Evolutionary conservation across 2,888 invertebrate species (phyloP).

Genomic region (Eupeodes latifasciatus): DNA sequence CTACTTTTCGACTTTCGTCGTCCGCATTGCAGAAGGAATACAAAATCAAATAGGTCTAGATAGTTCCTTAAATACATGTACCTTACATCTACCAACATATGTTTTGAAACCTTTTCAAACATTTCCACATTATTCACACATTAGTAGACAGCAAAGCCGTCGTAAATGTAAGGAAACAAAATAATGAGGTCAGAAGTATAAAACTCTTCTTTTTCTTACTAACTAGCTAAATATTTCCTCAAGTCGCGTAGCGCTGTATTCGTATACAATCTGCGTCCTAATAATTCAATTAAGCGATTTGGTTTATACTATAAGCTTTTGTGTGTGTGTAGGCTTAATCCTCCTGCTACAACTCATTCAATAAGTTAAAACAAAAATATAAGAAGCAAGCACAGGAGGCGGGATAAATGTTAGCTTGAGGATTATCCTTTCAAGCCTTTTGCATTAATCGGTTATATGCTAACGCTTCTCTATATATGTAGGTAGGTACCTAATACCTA

Average conservation of each 20-base stretch:
- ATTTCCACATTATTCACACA: slow-evolving; percentile 29
- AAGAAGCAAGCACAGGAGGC: neutral
- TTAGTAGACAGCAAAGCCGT: neutral
- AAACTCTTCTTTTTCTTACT: neutral
- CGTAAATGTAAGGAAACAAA: neutral
- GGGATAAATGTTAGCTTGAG: slow-evolving; percentile 4
- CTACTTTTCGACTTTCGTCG: slow-evolving; percentile 24
- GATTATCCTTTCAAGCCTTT: slow-evolving; percentile 44
- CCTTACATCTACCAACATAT: too few relatives aligned
- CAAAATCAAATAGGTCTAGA: slow-evolving; percentile 41
- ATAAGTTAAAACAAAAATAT: slow-evolving; percentile 14
- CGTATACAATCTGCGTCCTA: neutral
- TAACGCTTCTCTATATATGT: neutral
- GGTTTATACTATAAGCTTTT: slow-evolving; percentile 33
- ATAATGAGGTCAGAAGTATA: slow-evolving; percentile 40
- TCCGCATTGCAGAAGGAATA: slow-evolving; percentile 70
- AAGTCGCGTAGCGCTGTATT: neutral
- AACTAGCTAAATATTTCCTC: neutral
- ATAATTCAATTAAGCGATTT: slow-evolving; percentile 70
- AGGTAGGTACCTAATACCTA: too few relatives aligned
- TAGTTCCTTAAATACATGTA: too few relatives aligned
- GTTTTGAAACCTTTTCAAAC: slow-evolving; percentile 22
- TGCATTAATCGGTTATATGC: slow-evolving; percentile 48
- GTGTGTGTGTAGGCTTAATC: slow-evolving; percentile 9
- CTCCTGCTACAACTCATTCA: slow-evolving; percentile 7